These are phyloP conservation scores for Dendrolimus kikuchii DNA, from an alignment of 1,140 invertebrate species.

Conservation along the genomic window DNA sequence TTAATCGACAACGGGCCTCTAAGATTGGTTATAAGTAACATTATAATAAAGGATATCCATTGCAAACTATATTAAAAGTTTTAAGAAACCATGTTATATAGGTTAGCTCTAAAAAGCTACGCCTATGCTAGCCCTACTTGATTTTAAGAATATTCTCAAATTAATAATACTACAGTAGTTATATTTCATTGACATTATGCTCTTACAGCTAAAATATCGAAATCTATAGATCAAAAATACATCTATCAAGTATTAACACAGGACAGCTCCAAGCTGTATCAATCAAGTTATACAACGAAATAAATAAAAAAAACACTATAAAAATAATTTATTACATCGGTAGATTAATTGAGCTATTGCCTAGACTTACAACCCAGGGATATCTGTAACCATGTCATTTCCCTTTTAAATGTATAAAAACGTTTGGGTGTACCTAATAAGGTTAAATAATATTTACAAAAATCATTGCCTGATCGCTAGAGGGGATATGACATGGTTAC, in stretches of 20 bases:
- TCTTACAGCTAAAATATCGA: conserved; percentile 31
- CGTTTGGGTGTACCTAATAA: conserved; percentile 10
- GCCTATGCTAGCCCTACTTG: conserved; percentile 3
- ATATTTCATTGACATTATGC: conserved; percentile 31
- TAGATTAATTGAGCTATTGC: conserved; percentile 63
- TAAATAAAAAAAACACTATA: conserved; percentile 46
- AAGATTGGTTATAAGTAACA: too few relatives aligned
- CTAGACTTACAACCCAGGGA: conserved; percentile 67
- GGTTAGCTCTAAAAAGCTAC: too few relatives aligned
- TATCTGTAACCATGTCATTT: conserved; percentile 61
- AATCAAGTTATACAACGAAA: conserved; percentile 49
- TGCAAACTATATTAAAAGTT: too few relatives aligned
- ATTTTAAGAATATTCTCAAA: conserved; percentile 22
- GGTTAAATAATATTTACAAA: conserved; percentile 45
- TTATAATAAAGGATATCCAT: too few relatives aligned
- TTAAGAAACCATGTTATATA: too few relatives aligned
- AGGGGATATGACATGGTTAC: conserved; percentile 54
- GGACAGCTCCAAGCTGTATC: conserved; percentile 62
- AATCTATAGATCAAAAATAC: conserved; percentile 38
- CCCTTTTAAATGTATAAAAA: conserved; percentile 10
- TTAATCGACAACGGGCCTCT: too few relatives aligned
- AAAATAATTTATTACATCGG: conserved; percentile 55
- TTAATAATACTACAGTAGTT: conserved; percentile 34
- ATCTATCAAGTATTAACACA: conserved; percentile 40
- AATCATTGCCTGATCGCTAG: conserved; percentile 14